phyloP scores from a whole-genome alignment of 1,140 invertebrate species.

The Eulimnadia texana region DNA sequence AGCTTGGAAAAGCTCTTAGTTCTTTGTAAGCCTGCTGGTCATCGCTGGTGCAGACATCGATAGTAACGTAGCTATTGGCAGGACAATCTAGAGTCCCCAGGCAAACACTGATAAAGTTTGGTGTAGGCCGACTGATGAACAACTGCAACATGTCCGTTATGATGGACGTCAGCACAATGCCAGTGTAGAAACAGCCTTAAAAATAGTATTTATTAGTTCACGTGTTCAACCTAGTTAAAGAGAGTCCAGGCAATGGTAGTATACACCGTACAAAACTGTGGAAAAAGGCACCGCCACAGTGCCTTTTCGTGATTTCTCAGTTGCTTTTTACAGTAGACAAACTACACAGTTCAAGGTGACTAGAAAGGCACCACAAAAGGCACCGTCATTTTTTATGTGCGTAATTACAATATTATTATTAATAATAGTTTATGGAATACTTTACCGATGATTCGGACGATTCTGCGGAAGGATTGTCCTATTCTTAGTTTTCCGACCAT shows the following conservation, averaged over 20 bases:
- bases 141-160: neutral
- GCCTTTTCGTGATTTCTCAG: no score
- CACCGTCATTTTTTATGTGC: no score
- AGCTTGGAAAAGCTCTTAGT: neutral
- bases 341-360: neutral
- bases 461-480: neutral
- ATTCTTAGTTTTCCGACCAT: neutral
- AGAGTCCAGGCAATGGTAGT: no score
- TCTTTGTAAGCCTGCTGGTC: no score
- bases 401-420: no score
- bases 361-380: no score
- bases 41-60: no score
- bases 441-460: neutral
- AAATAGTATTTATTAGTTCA: no score
- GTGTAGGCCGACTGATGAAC: neutral
- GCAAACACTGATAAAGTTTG: neutral
- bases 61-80: neutral
- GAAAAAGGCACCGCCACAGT: no score
- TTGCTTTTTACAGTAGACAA: no score
- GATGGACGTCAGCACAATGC: neutral
- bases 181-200: neutral
- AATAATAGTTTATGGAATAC: neutral
- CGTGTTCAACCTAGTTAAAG: no score
- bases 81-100: neutral
- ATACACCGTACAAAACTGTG: no score